These are phyloP conservation scores for Zaprionus nigranus DNA, from an alignment of 1,140 invertebrate genomes.

Conservation along the genomic window DNA sequence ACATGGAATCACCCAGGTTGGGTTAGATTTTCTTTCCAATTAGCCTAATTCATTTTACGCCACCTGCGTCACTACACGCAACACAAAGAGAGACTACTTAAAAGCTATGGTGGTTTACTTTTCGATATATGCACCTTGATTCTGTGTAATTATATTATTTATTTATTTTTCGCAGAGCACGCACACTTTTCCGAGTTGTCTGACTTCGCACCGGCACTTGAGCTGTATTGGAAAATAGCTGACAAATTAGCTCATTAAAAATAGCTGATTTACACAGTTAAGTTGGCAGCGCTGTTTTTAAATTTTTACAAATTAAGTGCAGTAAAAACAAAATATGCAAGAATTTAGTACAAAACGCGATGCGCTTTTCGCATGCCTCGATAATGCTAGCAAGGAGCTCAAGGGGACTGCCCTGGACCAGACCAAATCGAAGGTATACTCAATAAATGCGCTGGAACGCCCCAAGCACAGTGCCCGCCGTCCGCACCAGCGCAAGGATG, in stretches of 20 bases:
- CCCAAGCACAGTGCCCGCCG: conserved; percentile 12
- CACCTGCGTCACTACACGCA: neutral
- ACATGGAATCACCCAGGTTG: conserved; percentile 30
- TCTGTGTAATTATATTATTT: conserved; percentile 17
- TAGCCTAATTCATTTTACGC: neutral
- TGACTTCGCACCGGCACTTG: conserved; percentile 39
- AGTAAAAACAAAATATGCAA: conserved; percentile 61
- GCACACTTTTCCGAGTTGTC: conserved; percentile 34
- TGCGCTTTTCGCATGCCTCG: conserved; percentile 85
- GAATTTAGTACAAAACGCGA: conserved; percentile 86
- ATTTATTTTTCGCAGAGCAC: conserved; percentile 28
- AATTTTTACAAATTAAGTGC: conserved; percentile 15
- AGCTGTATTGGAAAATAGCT: conserved; percentile 3
- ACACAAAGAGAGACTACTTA: neutral
- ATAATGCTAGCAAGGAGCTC: conserved; percentile 85
- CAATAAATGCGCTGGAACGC: conserved; percentile 63
- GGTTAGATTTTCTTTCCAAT: conserved; percentile 4
- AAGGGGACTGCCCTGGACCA: conserved; percentile 85
- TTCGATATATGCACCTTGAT: conserved; percentile 24
- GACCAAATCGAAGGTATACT: conserved; percentile 58
- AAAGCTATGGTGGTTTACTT: neutral
- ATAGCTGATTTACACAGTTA: conserved; percentile 39
- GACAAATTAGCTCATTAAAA: neutral
- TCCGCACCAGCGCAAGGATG: conserved; percentile 16
- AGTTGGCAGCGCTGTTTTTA: conserved; percentile 37